Conservation (phyloP, 2,888 invertebrate species). For the Theodoxus fluviatilis region DNA sequence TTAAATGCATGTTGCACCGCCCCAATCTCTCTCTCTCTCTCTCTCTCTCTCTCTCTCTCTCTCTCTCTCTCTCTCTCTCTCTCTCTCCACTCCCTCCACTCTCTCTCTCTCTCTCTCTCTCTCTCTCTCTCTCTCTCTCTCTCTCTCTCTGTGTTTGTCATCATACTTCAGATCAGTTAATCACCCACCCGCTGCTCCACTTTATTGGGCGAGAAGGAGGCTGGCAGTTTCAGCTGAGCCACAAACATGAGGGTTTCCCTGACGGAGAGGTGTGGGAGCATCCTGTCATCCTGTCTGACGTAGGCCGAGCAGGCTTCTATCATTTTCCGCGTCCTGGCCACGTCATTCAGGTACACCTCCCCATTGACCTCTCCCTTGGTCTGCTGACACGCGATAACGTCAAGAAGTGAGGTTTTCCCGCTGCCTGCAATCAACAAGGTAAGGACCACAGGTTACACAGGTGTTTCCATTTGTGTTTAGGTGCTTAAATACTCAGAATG, state of each 20-base stretch:
- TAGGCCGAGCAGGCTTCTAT: constrained; percentile 75
- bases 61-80: too few relatives aligned
- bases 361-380: constrained; percentile 80
- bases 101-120: too few relatives aligned
- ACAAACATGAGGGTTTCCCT: constrained; percentile 72
- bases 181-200: constrained; percentile 80
- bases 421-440: too few relatives aligned
- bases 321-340: constrained; percentile 72
- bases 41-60: too few relatives aligned
- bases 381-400: constrained; percentile 79
- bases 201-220: constrained; percentile 71
- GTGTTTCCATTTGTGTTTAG: background rate
- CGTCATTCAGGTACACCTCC: constrained; percentile 87
- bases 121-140: too few relatives aligned
- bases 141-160: too few relatives aligned
- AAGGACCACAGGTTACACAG: background rate
- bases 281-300: constrained; percentile 84
- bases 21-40: too few relatives aligned
- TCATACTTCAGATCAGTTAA: too few relatives aligned
- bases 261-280: constrained; percentile 85
- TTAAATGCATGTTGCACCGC: too few relatives aligned
- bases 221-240: constrained; percentile 65
- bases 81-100: too few relatives aligned
- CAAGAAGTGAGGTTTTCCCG: constrained; percentile 91
- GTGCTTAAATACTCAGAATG: too few relatives aligned